These are phyloP conservation scores for Aporophyla lueneburgensis DNA, from an alignment of 2,888 invertebrate species.

Conservation along the genomic window DNA sequence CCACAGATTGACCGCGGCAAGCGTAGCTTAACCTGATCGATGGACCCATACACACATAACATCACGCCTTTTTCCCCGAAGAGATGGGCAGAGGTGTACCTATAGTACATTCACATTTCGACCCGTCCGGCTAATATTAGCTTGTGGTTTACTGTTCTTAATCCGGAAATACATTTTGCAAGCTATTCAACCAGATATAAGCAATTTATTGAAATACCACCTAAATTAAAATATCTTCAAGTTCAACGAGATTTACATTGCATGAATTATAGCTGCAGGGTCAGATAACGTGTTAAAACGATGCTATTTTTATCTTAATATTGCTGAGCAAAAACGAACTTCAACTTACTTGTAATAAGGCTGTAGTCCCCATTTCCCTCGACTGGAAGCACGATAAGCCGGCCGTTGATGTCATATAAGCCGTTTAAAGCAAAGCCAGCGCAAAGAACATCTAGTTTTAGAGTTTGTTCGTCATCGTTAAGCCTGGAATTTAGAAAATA, in stretches of 20 bases:
- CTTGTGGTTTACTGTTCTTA: too few relatives aligned
- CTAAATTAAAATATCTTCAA: slow-evolving; percentile 5
- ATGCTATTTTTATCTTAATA: background rate
- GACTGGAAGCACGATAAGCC: slow-evolving; percentile 55
- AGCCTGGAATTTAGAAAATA: slow-evolving; percentile 47
- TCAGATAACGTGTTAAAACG: background rate
- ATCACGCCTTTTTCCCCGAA: too few relatives aligned
- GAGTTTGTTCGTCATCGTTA: slow-evolving; percentile 25
- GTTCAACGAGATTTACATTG: slow-evolving; percentile 10
- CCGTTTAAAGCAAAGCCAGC: slow-evolving; percentile 56
- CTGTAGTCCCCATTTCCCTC: slow-evolving; percentile 64
- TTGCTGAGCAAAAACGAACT: background rate
- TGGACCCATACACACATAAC: too few relatives aligned
- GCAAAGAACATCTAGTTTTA: slow-evolving; percentile 47
- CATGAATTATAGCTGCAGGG: background rate
- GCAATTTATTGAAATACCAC: background rate
- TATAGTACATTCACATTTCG: too few relatives aligned
- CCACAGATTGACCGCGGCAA: too few relatives aligned
- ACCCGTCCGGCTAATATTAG: too few relatives aligned
- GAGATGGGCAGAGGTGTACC: too few relatives aligned
- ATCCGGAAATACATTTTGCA: background rate
- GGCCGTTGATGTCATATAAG: slow-evolving; percentile 64
- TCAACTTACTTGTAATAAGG: slow-evolving; percentile 58
- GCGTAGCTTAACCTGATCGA: too few relatives aligned
- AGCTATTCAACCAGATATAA: background rate